These are phyloP conservation scores for Cheilosia scutellata DNA, from an alignment of 2,888 invertebrate genomes.

Conservation along the genomic window DNA sequence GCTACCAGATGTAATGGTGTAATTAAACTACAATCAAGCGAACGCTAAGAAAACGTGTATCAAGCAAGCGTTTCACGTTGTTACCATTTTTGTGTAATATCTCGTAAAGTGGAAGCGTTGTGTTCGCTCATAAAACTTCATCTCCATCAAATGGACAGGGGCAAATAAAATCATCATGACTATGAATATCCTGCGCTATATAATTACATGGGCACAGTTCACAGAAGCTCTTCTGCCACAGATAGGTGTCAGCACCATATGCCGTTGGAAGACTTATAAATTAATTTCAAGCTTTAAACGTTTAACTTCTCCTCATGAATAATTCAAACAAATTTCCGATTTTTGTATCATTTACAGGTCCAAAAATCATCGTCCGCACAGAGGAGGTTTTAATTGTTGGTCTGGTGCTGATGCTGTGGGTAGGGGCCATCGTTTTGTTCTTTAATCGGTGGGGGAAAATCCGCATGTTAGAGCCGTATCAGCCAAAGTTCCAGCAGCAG, in stretches of 20 bases:
- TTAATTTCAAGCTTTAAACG: slow-evolving; percentile 37
- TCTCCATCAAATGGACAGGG: slow-evolving; percentile 26
- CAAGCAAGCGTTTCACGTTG: slow-evolving; percentile 24
- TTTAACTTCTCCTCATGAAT: slow-evolving; percentile 41
- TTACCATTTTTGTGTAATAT: slow-evolving; percentile 18
- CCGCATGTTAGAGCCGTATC: slow-evolving; percentile 95
- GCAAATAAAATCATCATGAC: slow-evolving; percentile 25
- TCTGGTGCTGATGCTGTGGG: slow-evolving; percentile 93
- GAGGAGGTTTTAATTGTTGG: slow-evolving; percentile 94
- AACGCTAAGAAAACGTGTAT: slow-evolving; percentile 15
- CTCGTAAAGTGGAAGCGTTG: slow-evolving; percentile 26
- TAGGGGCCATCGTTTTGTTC: slow-evolving; percentile 94
- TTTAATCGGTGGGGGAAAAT: slow-evolving; percentile 98
- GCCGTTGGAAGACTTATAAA: slow-evolving; percentile 9
- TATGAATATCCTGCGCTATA: slow-evolving; percentile 17
- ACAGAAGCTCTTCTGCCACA: not conserved
- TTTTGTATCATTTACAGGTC: slow-evolving; percentile 81
- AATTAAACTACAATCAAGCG: slow-evolving; percentile 31
- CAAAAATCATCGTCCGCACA: slow-evolving; percentile 91
- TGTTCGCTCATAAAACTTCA: slow-evolving; percentile 31
- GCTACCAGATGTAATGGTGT: slow-evolving; percentile 21
- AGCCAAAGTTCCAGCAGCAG: slow-evolving; percentile 94
- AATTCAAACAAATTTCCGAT: slow-evolving; percentile 42
- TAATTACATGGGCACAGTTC: slow-evolving; percentile 8
- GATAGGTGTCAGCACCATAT: slow-evolving; percentile 16